Percentiles rank a stretch among this genome's conserved stretches.
These are phyloP conservation scores for Amphipyra tragopoginis DNA, from an alignment of 2,888 invertebrate species.

Conservation along the genomic window DNA sequence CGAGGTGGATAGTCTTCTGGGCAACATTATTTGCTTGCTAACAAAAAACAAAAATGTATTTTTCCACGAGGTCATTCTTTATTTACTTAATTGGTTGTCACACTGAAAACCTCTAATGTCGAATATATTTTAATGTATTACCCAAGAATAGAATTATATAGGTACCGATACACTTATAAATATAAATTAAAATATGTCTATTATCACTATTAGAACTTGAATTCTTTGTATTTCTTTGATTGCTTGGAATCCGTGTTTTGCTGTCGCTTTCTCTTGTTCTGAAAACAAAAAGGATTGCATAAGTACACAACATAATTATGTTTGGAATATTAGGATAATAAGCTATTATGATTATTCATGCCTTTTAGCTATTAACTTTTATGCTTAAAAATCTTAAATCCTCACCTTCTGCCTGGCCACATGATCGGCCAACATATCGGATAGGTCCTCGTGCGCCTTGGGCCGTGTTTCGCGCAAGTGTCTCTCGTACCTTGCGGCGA, in stretches of 20 bases:
- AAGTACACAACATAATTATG: not conserved
- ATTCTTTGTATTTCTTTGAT: constrained; percentile 99
- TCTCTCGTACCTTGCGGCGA: constrained; percentile 98
- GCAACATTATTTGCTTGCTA: too few relatives aligned
- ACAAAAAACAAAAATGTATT: not conserved
- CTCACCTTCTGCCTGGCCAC: constrained; percentile 97
- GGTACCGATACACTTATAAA: constrained; percentile 55
- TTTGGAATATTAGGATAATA: too few relatives aligned
- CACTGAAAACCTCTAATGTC: constrained; percentile 17
- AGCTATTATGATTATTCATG: too few relatives aligned
- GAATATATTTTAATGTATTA: constrained; percentile 41
- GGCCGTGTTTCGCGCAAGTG: constrained; percentile 98
- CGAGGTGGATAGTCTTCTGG: too few relatives aligned
- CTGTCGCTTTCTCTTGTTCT: constrained; percentile 97
- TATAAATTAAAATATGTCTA: constrained; percentile 55
- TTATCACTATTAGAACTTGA: constrained; percentile 94
- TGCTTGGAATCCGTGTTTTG: constrained; percentile 97
- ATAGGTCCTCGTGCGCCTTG: constrained; percentile 97
- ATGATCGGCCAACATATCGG: constrained; percentile 99
- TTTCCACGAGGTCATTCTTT: constrained; percentile 20
- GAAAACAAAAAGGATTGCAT: constrained; percentile 77
- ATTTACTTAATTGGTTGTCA: constrained; percentile 26
- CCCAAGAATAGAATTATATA: constrained; percentile 38
- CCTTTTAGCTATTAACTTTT: too few relatives aligned
- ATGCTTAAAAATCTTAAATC: too few relatives aligned